Conservation (phyloP, 1,140 invertebrate genomes). For the Lanistes nyassanus region DNA sequence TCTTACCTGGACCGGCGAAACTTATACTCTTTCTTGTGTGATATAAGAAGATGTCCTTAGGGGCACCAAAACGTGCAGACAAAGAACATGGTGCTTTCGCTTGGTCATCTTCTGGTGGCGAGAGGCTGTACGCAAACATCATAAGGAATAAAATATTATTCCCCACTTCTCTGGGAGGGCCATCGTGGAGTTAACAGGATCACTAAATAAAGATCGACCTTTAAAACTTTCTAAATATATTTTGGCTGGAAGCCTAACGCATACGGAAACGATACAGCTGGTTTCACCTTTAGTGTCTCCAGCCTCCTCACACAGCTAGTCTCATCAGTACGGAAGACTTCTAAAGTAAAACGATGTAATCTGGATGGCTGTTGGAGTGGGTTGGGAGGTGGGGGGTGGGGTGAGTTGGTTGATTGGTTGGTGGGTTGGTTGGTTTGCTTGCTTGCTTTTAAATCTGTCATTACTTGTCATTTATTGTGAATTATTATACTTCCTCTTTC, state of each 20-base stretch:
- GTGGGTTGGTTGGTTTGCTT: no score
- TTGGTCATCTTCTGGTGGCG: slow-evolving; percentile 27
- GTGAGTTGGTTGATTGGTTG: no score
- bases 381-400: no score
- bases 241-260: neutral
- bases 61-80: slow-evolving; percentile 42
- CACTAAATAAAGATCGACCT: neutral
- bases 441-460: no score
- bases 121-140: slow-evolving; percentile 11
- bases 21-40: slow-evolving; percentile 55
- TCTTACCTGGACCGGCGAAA: slow-evolving; percentile 42
- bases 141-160: neutral
- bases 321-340: no score
- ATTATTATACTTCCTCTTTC: no score
- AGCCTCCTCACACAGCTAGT: no score
- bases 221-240: neutral
- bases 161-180: neutral
- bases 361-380: no score
- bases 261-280: no score
- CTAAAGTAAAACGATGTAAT: no score
- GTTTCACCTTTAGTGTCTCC: no score
- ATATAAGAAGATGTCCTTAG: slow-evolving; percentile 60
- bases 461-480: no score
- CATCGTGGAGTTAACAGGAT: neutral
- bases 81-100: slow-evolving; percentile 47